A percentile compares a stretch with the other conserved stretches of the same genome.
Evolutionary conservation across 1,140 invertebrate species (phyloP).

Genomic region (Microvelia longipes): DNA sequence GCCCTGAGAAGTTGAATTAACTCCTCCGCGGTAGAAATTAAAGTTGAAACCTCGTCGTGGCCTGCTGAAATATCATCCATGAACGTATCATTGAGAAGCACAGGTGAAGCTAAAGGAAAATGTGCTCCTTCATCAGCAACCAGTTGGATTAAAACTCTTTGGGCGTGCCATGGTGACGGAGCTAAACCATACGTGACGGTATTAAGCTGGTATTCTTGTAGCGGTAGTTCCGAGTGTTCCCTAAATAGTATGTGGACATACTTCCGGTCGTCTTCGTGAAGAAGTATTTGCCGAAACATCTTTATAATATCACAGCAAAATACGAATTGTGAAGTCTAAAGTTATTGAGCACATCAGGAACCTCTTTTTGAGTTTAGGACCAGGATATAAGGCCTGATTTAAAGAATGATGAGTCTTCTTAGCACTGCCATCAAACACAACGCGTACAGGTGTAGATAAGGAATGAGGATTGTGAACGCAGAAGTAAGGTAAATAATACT

Average conservation of each 20-base stretch:
- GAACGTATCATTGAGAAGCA: slow-evolving; percentile 15
- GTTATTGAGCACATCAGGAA: not conserved
- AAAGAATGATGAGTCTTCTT: not conserved
- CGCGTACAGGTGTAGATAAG: not conserved
- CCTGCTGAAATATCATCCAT: slow-evolving; percentile 15
- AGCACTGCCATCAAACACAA: not conserved
- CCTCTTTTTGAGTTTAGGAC: slow-evolving; percentile 1
- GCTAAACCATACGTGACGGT: slow-evolving; percentile 22
- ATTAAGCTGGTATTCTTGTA: slow-evolving; percentile 8
- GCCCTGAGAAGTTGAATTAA: slow-evolving; percentile 1
- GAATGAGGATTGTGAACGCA: not conserved
- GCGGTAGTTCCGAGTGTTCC: not conserved
- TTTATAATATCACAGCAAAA: slow-evolving; percentile 1
- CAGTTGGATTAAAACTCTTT: slow-evolving; percentile 24
- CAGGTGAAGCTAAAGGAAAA: slow-evolving; percentile 14
- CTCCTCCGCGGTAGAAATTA: not conserved
- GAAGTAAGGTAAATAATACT: not conserved
- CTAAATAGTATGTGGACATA: not conserved
- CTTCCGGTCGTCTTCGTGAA: not conserved
- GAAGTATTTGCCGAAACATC: not conserved
- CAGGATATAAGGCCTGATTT: not conserved
- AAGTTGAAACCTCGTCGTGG: not conserved
- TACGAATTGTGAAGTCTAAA: not conserved
- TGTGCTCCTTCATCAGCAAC: slow-evolving; percentile 21
- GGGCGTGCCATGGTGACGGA: slow-evolving; percentile 23